Evolutionary conservation across 1,140 invertebrate species (phyloP), one percentile per base, ranked within the genome.

Genomic region (Nebria ingens): DNA sequence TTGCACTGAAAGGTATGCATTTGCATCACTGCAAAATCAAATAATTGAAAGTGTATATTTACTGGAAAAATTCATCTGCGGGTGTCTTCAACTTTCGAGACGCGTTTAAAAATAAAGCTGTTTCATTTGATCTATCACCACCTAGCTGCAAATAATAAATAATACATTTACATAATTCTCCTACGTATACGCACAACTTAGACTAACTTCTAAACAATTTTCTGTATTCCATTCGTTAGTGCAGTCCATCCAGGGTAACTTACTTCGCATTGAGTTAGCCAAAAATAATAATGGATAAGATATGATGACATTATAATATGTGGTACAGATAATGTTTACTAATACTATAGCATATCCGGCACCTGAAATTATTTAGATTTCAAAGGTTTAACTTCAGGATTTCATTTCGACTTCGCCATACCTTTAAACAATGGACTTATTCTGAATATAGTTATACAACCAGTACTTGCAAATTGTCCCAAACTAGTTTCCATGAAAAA

Each of bases 281-380:
- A 87, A 80, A 75, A 92, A 97, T 58, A 93, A 84, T 19, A 97
- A 70, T 2, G 93, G 87, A 80, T 93, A 96, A 1, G 91, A 82
- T 61, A 97, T 91, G 59, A 97, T 87, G 0, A 93, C 86, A 64
- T 94, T 93, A 73, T 96, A 97, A 69, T 97, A 97, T 71, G 87
- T 89, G 11, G 87, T 86, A 45, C 91, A 91, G 69, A 93, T 90
- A 19, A 92, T 74, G 59, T 93, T 93, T 3, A 96, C 85, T 56
- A 96, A 73, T 19, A 94, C 84, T 53, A 91, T 77, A 73, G 75
- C 91, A 78, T 81, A 91, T 68, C 71, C 93, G 73, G 73, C 89
- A 38, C 93, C 91, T 94, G 71, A 22, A 69, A 68, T 51, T 59
- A 56, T n/a, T 23, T 40, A 49, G 57, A 25, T 20, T 51, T 12